Evolutionary conservation across 2,888 invertebrate genomes (phyloP).

Genomic region (Aromia moschata): DNA sequence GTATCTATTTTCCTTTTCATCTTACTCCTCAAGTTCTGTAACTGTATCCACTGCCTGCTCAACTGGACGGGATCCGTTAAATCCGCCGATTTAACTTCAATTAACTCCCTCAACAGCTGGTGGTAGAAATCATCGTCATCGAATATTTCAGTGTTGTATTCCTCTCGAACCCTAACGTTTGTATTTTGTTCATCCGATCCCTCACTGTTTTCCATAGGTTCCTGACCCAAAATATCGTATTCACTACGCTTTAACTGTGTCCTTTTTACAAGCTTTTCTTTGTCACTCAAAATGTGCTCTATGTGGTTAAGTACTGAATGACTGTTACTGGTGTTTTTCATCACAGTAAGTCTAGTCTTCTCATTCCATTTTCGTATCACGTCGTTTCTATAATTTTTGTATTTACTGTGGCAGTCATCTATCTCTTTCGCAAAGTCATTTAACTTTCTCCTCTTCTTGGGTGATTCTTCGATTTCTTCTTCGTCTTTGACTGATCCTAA

Average conservation of each 20-base stretch:
- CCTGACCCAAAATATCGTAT: constrained; percentile 73
- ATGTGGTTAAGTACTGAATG: constrained; percentile 80
- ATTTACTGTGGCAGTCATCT: constrained; percentile 68
- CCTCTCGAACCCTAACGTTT: constrained; percentile 58
- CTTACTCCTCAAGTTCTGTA: constrained; percentile 90
- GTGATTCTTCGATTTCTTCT: constrained; percentile 47
- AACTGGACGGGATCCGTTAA: constrained; percentile 86
- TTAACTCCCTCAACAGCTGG: constrained; percentile 88
- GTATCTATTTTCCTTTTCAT: constrained; percentile 94
- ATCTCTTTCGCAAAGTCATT: constrained; percentile 70
- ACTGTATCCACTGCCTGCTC: constrained; percentile 88
- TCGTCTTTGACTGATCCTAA: constrained; percentile 49
- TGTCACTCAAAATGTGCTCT: constrained; percentile 83
- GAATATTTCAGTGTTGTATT: constrained; percentile 85
- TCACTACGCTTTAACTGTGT: constrained; percentile 83
- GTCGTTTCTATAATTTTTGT: constrained; percentile 76
- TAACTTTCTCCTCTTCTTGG: constrained; percentile 67
- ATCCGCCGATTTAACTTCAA: constrained; percentile 88
- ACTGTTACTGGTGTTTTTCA: constrained; percentile 68
- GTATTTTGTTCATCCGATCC: constrained; percentile 37
- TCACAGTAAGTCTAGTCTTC: constrained; percentile 80
- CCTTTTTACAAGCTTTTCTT: constrained; percentile 76
- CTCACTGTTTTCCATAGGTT: constrained; percentile 49
- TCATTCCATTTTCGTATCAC: constrained; percentile 96
- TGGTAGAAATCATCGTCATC: constrained; percentile 99